These are phyloP conservation scores for Taenaris catops DNA, from an alignment of 2,888 invertebrate genomes.

Conservation along the genomic window DNA sequence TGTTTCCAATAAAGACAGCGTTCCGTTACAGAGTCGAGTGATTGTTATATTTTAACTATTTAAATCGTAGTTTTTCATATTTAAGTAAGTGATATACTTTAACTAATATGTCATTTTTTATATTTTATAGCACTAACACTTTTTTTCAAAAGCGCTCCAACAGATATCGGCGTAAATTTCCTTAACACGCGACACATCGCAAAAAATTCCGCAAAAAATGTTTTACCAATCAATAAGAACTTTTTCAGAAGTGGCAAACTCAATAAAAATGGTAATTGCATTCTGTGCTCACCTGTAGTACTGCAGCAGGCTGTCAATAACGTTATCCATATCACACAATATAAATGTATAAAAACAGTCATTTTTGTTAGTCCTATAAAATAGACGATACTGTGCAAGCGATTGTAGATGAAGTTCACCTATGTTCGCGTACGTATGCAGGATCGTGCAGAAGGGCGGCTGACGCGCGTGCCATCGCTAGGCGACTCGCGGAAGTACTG, in stretches of 20 bases:
- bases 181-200: too few relatives aligned
- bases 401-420: conserved; percentile 47
- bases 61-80: too few relatives aligned
- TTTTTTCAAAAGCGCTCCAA: too few relatives aligned
- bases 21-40: too few relatives aligned
- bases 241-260: conserved; percentile 44
- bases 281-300: conserved; percentile 65
- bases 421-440: conserved; percentile 46
- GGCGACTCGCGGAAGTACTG: conserved; percentile 43
- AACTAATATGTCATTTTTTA: too few relatives aligned
- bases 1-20: too few relatives aligned
- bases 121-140: too few relatives aligned
- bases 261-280: conserved; percentile 67
- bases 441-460: conserved; percentile 36
- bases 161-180: too few relatives aligned
- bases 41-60: too few relatives aligned
- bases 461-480: conserved; percentile 69
- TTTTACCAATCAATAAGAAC: conserved; percentile 32
- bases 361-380: conserved; percentile 57
- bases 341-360: conserved; percentile 76
- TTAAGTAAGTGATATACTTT: too few relatives aligned
- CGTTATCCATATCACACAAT: conserved; percentile 69
- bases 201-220: too few relatives aligned
- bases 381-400: conserved; percentile 27
- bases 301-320: conserved; percentile 59